Conservation (phyloP, 2,797 vertebrate species). For the Tolypeutes matacus region DNA sequence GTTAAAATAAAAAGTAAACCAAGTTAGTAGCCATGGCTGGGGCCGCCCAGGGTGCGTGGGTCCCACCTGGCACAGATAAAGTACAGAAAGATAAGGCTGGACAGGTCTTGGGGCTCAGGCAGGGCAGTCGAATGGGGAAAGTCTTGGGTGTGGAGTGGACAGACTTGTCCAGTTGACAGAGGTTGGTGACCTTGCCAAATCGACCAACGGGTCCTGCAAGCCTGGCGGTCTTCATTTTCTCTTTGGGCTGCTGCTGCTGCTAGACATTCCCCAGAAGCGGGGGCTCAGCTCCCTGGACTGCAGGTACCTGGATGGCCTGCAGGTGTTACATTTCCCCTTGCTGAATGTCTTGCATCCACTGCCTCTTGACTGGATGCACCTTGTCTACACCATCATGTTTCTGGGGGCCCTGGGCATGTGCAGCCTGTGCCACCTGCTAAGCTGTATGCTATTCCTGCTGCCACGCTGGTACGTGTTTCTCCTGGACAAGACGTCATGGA, state of each 20-base stretch:
- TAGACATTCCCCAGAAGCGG: conserved; percentile 95
- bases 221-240: conserved; percentile 94
- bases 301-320: conserved; percentile 94
- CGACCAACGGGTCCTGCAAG: conserved; percentile 93
- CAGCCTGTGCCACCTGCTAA: conserved; percentile 94
- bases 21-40: too few species aligned
- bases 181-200: conserved; percentile 92
- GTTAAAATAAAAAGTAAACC: background rate
- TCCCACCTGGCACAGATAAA: conserved; percentile 60
- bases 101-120: background rate
- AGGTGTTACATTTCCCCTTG: conserved; percentile 96
- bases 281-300: conserved; percentile 96
- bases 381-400: conserved; percentile 94
- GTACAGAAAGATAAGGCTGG: conserved; percentile 60
- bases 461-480: conserved; percentile 98
- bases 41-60: too few species aligned
- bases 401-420: conserved; percentile 94
- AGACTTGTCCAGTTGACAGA: conserved; percentile 91
- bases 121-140: conserved; percentile 87
- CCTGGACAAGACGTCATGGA: conserved; percentile 97
- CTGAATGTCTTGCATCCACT: conserved; percentile 93
- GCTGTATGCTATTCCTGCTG: conserved; percentile 94
- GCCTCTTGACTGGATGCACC: conserved; percentile 97
- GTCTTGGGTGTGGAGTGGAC: conserved; percentile 93
- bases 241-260: conserved; percentile 94